Evolutionary conservation across 2,113 vertebrate genomes (phyloP).

Genomic region (Charina bottae): DNA sequence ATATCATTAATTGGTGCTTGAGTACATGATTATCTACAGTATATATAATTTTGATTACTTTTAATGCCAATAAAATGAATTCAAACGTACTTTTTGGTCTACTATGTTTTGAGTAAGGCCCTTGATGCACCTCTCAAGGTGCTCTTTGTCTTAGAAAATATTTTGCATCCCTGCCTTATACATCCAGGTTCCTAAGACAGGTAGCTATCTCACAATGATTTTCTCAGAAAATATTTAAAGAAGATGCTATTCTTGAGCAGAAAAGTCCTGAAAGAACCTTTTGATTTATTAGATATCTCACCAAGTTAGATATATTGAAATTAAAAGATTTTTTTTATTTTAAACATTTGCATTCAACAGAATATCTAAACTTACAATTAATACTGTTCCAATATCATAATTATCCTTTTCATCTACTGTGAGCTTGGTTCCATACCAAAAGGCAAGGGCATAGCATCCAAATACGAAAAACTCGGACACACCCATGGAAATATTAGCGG

Average conservation of each 20-base stretch:
- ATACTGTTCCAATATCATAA: slow-evolving; percentile 78
- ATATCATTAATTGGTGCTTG: not conserved
- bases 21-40: not conserved
- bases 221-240: not conserved
- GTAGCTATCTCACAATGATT: not conserved
- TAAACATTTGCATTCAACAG: not conserved
- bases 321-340: slow-evolving; percentile 4
- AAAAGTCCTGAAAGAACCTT: not conserved
- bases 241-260: not conserved
- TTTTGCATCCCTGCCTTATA: not conserved
- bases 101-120: not conserved
- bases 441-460: slow-evolving; percentile 80
- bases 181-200: not conserved
- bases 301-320: no score
- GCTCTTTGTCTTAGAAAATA: not conserved
- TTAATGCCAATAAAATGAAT: not conserved
- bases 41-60: not conserved
- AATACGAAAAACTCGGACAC: slow-evolving; percentile 78
- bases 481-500: slow-evolving; percentile 76
- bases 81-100: not conserved
- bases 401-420: slow-evolving; percentile 70
- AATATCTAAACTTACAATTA: slow-evolving; percentile 77
- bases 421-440: slow-evolving; percentile 87
- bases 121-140: not conserved
- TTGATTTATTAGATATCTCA: not conserved